These are phyloP conservation scores for Sciurus niger DNA, from an alignment of 2,113 vertebrate species.

Conservation along the genomic window DNA sequence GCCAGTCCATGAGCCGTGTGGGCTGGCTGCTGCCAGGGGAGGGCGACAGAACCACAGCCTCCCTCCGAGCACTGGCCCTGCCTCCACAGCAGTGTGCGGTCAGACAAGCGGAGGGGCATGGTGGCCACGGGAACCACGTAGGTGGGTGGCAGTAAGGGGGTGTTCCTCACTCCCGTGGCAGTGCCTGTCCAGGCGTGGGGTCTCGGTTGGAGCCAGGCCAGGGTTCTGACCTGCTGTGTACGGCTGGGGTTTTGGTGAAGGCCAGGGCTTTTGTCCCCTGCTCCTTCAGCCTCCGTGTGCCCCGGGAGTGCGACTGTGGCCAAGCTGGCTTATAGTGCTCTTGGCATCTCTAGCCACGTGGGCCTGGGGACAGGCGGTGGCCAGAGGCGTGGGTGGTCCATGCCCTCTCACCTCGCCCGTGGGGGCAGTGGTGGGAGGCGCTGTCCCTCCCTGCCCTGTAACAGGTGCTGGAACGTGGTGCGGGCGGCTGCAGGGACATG, in stretches of 20 bases:
- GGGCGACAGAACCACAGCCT: accelerated
- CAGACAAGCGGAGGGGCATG: too few species aligned
- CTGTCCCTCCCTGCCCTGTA: neutral
- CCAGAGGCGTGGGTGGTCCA: neutral
- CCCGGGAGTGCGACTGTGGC: too few species aligned
- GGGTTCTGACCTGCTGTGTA: neutral
- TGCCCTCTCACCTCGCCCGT: neutral
- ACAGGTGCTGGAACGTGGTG: neutral
- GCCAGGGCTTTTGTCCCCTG: neutral
- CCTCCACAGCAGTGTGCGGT: neutral
- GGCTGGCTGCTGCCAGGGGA: neutral
- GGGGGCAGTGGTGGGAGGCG: neutral
- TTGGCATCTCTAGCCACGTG: neutral
- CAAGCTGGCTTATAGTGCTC: neutral
- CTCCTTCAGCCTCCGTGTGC: neutral
- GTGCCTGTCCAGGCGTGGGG: neutral
- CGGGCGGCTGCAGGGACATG: neutral
- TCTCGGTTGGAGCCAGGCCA: neutral
- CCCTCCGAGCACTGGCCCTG: neutral
- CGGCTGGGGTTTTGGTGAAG: neutral
- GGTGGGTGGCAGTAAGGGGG: neutral
- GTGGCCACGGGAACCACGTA: neutral
- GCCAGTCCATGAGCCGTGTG: neutral
- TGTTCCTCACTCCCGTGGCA: neutral
- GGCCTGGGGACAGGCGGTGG: neutral